Base-by-base conservation (phyloP, 2,888 invertebrate genomes). In the Stramonita haemastoma region DNA sequence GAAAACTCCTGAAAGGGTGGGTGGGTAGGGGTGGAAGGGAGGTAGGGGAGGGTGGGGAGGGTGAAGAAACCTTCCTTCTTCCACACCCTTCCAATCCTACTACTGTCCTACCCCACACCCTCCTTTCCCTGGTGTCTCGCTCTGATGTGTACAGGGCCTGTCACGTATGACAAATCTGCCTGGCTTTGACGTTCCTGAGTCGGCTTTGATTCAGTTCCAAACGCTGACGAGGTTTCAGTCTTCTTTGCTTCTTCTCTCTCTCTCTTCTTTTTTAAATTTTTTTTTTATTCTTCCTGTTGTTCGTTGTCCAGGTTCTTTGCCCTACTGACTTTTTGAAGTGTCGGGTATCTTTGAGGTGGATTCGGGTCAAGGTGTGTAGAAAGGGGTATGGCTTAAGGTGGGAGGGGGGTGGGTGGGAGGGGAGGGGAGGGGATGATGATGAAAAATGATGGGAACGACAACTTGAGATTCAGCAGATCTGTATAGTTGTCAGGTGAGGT, bases 151-250 rank as follows among this genome's bases (percentile, higher is more conserved):
- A 81, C 57, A 88, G 60, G 36, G 19, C 17, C 73, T 88, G 87
- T 88, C 87, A 88, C 26, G 22, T 60, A 81, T 88, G 87, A 88
- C 87, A 88, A 88, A 88, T 88, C 73, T 88, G 77, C 87, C 56
- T 32, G 22, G 19, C 81, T 32, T 79, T 79, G 57, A 13, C 87
- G 17, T 26, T 77, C 60, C 32, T 11, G 46, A 57, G 34, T 46
- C 32, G 17, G 34, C 66, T 57, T 34, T 22, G 86, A 26, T 66
- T 86, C 86, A 57, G 70, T 66, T 86, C 70, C n/a, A 60, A 70
- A 36, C 57, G 57, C 36, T 57, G 84, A 57, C 57, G 84, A 84
- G 29, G 29, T 29, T 36, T 36, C 29, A 8, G 84, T 84, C 36
- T 56, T 29, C 57, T 57, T n/a, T 19, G 6, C 29, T 29, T 17